Evolutionary conservation across 2,113 vertebrate species (phyloP), one percentile per base, ranked within the genome.

Genomic region (Gallinago paraguaiae): DNA sequence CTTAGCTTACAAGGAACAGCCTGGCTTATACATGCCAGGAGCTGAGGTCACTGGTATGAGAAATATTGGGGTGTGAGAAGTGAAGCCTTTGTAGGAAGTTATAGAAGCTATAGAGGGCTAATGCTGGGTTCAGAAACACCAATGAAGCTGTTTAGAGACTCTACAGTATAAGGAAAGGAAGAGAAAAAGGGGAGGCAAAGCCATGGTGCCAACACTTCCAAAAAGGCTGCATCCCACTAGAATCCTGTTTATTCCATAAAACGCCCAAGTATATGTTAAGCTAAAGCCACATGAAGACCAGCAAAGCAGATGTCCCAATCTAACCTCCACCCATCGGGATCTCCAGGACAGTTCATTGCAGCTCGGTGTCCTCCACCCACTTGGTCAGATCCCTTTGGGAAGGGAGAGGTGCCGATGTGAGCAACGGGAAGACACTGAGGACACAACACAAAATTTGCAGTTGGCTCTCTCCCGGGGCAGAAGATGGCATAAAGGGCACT

Each of bases 171-270:
- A 35, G 35, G 23, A 70, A 43, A 10, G 10, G 7, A 4, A 10
- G 3, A 1, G 4, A 4, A 10, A 9, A 77, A 27, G 4, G 7
- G 17, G 46, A 61, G 74, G 74, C 4, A 74, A 51, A 77, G 46
- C 20, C 53, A 5, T 5, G 68, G 15, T 65, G 43, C 8, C 13
- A 17, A 18, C 0, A 0, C 19, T 43, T n/a, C 70, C n/a, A 9
- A 35, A 23, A 51, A 13, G 10, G 5, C 35, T 31, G 5, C 16
- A 74, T 8, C 56, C 53, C 18, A 27, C 45, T 1, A 1, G 69
- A 84, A 56, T 33, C 30, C 54, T 17, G 3, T 17, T 69, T 22
- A 41, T 37, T 20, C 77, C 1, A 0, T 50, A n/a, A 80, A 50
- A 7, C 2, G 0, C 22, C 24, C 4, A 2, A 46, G 18, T 6